Evolutionary conservation across 2,888 invertebrate genomes (phyloP).

Genomic region (Carterocephalus palaemon): DNA sequence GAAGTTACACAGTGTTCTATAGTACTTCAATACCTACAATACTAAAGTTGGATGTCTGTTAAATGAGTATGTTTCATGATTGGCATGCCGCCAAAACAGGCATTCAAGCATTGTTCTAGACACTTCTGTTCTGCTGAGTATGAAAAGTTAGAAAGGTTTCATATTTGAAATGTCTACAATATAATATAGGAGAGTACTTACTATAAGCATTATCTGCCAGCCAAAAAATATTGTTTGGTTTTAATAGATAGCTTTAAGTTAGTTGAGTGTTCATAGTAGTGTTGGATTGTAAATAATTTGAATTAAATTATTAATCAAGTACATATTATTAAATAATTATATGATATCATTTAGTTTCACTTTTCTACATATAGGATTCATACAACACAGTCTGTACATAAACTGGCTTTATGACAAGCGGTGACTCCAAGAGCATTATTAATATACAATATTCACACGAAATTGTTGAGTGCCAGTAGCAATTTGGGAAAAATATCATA

Average conservation of each 20-base stretch:
- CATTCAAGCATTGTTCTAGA: constrained; percentile 22
- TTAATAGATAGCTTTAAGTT: constrained; percentile 19
- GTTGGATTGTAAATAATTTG: background rate
- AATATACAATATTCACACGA: no score
- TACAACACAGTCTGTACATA: no score
- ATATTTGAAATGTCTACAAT: constrained; percentile 14
- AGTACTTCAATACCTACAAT: constrained; percentile 20
- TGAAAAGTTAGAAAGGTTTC: constrained; percentile 7
- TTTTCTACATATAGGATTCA: no score
- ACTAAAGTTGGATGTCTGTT: constrained; percentile 14
- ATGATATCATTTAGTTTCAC: no score
- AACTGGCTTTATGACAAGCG: no score
- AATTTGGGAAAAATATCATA: no score
- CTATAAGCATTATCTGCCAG: constrained; percentile 27
- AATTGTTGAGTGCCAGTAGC: no score
- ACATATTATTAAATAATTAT: no score
- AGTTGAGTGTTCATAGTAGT: constrained; percentile 12
- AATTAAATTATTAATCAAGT: no score
- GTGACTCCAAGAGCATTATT: no score
- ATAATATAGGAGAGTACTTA: constrained; percentile 24
- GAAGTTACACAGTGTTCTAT: constrained; percentile 10
- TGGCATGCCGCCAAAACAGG: constrained; percentile 25
- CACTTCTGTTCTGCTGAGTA: constrained; percentile 18
- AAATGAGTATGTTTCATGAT: constrained; percentile 20
- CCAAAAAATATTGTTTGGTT: constrained; percentile 24